phyloP scores from a whole-genome alignment of 2,113 vertebrate species.

The Orthonyx spaldingii region DNA sequence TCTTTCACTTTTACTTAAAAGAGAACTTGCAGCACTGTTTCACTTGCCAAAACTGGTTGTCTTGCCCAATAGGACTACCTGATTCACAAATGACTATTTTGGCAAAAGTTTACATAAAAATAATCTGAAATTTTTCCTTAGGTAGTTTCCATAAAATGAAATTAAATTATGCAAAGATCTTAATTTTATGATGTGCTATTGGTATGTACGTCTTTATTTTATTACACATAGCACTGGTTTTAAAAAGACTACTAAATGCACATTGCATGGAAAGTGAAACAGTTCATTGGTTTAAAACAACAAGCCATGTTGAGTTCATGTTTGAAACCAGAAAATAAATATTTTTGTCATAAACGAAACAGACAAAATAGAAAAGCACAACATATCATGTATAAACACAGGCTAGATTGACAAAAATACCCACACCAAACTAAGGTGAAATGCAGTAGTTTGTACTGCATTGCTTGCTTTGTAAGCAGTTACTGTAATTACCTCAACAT shows the following conservation, averaged over 20 bases:
- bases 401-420: conserved; percentile 73
- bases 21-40: conserved; percentile 68
- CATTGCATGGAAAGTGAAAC: conserved; percentile 71
- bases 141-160: not conserved
- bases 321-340: conserved; percentile 64
- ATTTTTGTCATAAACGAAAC: conserved; percentile 55
- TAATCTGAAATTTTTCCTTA: not conserved
- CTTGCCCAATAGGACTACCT: not conserved
- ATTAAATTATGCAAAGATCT: not conserved
- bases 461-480: conserved; percentile 68
- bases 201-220: not conserved
- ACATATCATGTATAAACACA: conserved; percentile 58
- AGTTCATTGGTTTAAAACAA: conserved; percentile 52
- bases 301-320: conserved; percentile 60
- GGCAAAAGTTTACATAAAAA: not conserved
- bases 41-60: conserved; percentile 61
- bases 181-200: not conserved
- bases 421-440: conserved; percentile 79
- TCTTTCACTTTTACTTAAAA: conserved; percentile 30
- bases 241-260: not conserved
- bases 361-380: conserved; percentile 58
- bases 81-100: not conserved
- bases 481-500: conserved; percentile 90
- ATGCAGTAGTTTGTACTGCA: conserved; percentile 75
- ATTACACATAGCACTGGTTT: not conserved